Evolutionary conservation across 2,888 invertebrate species (phyloP).

Genomic region (Hirudinaria manillensis): DNA sequence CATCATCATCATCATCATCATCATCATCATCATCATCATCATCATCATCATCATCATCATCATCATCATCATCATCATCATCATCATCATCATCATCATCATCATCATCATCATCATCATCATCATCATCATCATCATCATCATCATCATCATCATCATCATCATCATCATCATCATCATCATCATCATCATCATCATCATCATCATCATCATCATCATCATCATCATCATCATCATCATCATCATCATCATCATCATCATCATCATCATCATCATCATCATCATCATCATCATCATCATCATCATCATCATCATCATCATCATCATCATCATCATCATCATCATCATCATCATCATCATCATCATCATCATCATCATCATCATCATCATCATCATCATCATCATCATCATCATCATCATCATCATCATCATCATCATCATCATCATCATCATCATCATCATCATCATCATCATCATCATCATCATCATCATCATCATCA

Average conservation of each 20-base stretch:
- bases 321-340: too few species aligned
- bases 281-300: slow-evolving; percentile 1
- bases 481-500: neutral
- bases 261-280: too few species aligned
- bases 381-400: slow-evolving; percentile 22
- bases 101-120: slow-evolving; percentile 25
- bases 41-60: slow-evolving; percentile 24
- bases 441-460: slow-evolving; percentile 10
- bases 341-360: slow-evolving; percentile 22
- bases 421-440: slow-evolving; percentile 20
- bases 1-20: slow-evolving; percentile 29
- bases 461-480: slow-evolving; percentile 32
- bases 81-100: slow-evolving; percentile 23
- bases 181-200: slow-evolving; percentile 7
- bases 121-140: slow-evolving; percentile 17
- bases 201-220: slow-evolving; percentile 32
- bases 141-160: slow-evolving; percentile 15
- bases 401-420: slow-evolving; percentile 12
- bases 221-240: slow-evolving; percentile 3
- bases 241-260: too few species aligned
- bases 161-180: slow-evolving; percentile 19
- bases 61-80: slow-evolving; percentile 26
- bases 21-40: slow-evolving; percentile 28
- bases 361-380: slow-evolving; percentile 23
- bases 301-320: neutral